Evolutionary conservation across 2,113 vertebrate genomes (phyloP).

Genomic region (Xenopus laevis): DNA sequence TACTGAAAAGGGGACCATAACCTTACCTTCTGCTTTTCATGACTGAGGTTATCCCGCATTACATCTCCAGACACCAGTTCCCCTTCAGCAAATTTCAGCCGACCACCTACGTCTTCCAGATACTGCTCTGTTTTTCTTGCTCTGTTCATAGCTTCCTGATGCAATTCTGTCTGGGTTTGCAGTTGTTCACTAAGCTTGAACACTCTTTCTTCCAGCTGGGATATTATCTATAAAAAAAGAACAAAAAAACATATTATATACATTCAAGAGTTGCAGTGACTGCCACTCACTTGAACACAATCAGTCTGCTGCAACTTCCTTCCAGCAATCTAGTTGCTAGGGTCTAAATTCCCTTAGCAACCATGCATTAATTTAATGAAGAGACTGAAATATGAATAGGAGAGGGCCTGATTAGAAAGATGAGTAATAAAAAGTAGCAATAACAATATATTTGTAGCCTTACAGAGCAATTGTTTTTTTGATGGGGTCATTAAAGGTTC

Average conservation of each 20-base stretch:
- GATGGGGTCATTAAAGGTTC: no score
- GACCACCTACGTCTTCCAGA: constrained; percentile 64
- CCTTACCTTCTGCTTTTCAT: constrained; percentile 76
- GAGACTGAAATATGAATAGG: no score
- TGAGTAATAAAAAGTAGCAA: no score
- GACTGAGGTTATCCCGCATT: constrained; percentile 66
- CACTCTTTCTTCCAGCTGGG: constrained; percentile 69
- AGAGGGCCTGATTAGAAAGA: no score
- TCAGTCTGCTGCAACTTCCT: no score
- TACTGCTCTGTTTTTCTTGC: constrained; percentile 68
- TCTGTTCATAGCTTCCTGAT: constrained; percentile 66
- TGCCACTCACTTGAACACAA: no score
- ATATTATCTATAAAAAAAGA: constrained; percentile 59
- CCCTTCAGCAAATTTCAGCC: constrained; percentile 67
- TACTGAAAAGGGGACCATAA: background rate
- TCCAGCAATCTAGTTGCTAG: no score
- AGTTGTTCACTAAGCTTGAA: constrained; percentile 63
- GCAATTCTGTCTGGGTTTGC: constrained; percentile 60
- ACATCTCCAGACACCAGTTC: constrained; percentile 70
- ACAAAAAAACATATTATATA: constrained; percentile 19
- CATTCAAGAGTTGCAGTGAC: no score
- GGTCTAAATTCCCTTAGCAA: no score
- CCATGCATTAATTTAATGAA: no score
- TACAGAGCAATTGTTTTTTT: no score
- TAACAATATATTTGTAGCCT: no score